These are phyloP conservation scores for Temnothorax rugatulus DNA, from an alignment of 2,888 invertebrate species.

Conservation along the genomic window DNA sequence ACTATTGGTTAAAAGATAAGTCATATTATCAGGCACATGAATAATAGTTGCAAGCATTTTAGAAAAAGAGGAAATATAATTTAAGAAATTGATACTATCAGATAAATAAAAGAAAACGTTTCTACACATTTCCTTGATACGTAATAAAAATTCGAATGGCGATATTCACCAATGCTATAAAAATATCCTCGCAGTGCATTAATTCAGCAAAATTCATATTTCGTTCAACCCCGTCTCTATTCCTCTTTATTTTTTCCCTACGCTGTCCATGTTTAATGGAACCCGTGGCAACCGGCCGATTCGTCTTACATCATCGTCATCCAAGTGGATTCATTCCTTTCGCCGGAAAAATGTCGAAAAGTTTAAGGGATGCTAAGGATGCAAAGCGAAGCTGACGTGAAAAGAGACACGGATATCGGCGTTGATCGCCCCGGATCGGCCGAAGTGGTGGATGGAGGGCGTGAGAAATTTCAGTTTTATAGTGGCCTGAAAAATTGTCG, in stretches of 20 bases:
- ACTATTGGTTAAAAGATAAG: neutral
- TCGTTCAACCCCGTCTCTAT: neutral
- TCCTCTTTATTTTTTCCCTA: neutral
- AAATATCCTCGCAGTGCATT: neutral
- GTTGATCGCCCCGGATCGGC: constrained; percentile 42
- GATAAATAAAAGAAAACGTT: neutral
- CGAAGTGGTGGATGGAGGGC: constrained; percentile 66
- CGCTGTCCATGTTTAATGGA: constrained; percentile 14
- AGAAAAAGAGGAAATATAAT: neutral
- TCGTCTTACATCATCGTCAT: constrained; percentile 36
- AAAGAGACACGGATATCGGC: constrained; percentile 57
- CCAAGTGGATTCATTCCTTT: constrained; percentile 39
- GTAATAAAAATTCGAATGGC: neutral
- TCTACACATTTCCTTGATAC: neutral
- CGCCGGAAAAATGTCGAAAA: constrained; percentile 43
- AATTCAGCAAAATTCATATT: constrained; percentile 25
- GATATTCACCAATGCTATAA: neutral
- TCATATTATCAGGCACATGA: neutral
- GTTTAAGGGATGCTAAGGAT: constrained; percentile 44
- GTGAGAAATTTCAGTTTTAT: constrained; percentile 82
- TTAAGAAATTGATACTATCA: neutral
- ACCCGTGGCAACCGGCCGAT: constrained; percentile 12
- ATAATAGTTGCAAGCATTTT: neutral
- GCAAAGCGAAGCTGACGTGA: constrained; percentile 60
- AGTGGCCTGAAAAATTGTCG: constrained; percentile 80